Evolutionary conservation across 2,888 invertebrate genomes (phyloP), one percentile per base, ranked within the genome.

Genomic region (Ormyrus rosae): DNA sequence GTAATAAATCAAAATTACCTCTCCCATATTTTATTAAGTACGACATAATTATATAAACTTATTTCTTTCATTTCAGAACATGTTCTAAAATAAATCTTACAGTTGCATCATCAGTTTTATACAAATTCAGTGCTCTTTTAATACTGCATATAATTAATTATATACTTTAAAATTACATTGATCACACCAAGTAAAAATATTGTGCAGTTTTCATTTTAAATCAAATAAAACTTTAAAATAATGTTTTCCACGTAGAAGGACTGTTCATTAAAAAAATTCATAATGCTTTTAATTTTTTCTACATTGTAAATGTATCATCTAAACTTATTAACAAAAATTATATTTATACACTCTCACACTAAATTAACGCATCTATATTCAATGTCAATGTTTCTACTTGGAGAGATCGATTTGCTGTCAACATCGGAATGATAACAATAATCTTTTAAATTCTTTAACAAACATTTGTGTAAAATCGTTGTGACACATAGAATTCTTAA

Each of bases 1-100:
- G n/a, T 60, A 61, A 55, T 78, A 58, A 75, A 78, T 75, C 67
- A 67, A 67, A 67, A 70, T 58, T 46, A 69, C 60, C 70, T 46
- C 46, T 67, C 48, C 56, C 58, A 68, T 6, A 55, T 46, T 77
- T 77, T 76, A 71, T 80, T 76, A 71, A 67, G 67, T 76, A 76
- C 71, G 67, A 6, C 11, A 56, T 56, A 80, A 56, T 63, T 19
- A 64, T 70, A 73, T 61, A 81, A 72, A 68, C 19, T 68, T 72
- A 63, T 77, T 77, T 63, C 50, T 51, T 79, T 58, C 55, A 72
- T 56, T 50, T 60, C 34, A 19, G 6, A 70, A 58, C 58, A 60
- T 19, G 7, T 11, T 63, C 56, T 63, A 73, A 64, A 71, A 77
- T 19, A 45, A 64, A 63, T 73, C 55, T 63, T 61, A 69, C 7